Conservation (phyloP, 1,140 invertebrate species). For the Melitaea cinxia region DNA sequence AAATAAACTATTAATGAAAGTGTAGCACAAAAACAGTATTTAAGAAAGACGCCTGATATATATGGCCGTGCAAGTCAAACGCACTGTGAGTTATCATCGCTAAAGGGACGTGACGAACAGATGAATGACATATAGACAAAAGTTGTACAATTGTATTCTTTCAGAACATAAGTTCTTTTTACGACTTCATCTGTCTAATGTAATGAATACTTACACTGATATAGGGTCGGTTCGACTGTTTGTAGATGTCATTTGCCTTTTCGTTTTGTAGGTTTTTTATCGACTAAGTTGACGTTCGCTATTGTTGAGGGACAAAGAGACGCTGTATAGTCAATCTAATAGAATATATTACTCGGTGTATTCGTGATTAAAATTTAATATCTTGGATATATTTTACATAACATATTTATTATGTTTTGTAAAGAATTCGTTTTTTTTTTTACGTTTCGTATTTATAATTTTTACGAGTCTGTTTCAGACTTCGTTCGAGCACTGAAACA, state of each 20-base stretch:
- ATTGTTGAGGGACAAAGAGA: constrained; percentile 1
- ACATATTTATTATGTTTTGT: too few relatives aligned
- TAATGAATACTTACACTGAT: constrained; percentile 41
- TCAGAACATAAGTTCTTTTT: constrained; percentile 42
- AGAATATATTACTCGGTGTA: background rate
- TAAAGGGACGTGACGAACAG: background rate
- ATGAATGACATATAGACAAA: constrained; percentile 5
- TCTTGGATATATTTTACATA: background rate
- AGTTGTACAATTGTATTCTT: constrained; percentile 26
- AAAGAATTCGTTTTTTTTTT: too few relatives aligned
- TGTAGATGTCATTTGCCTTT: constrained; percentile 33
- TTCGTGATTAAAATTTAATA: background rate
- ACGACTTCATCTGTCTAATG: constrained; percentile 46
- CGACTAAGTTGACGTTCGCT: background rate
- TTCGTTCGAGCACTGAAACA: background rate
- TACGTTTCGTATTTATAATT: too few relatives aligned
- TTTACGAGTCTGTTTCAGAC: background rate
- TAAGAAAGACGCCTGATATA: background rate
- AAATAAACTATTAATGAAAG: too few relatives aligned
- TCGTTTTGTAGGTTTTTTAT: constrained; percentile 23
- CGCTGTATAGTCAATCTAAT: background rate
- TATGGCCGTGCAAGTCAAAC: background rate
- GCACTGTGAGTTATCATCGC: background rate
- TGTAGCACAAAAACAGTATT: too few relatives aligned
- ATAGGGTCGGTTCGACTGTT: constrained; percentile 31